Evolutionary conservation across 2,797 vertebrate species (phyloP), one percentile per base, ranked within the genome.

Genomic region (Miichthys miiuy): DNA sequence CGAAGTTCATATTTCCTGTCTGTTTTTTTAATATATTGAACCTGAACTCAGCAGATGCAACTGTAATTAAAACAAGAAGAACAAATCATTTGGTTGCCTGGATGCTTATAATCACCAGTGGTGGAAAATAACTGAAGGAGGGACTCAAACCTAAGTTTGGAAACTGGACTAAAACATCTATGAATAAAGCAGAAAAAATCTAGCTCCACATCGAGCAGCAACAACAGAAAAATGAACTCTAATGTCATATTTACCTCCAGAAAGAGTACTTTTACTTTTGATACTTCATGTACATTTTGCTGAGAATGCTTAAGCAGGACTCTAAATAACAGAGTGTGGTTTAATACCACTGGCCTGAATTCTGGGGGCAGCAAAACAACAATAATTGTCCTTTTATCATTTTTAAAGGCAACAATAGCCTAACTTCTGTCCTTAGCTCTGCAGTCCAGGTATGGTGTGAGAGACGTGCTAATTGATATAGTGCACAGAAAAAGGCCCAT

Each of bases 1-100:
- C 41, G 7, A 34, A 42, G 20, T 23, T 56, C 30, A 60, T 8
- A 9, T 30, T 78, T 78, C 66, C 60, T 60, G 27, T 63, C 18
- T 65, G 58, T 38, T 16, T 30, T 27, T 50, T 38, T 2, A 6
- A 9, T 14, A 20, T 10, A 2, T 2, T 64, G 52, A 70, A 56
- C 13, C 5, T 64, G 30, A 67, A 23, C 64, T 38, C 52, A 70
- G 27, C 72, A 66, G 47, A 64, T 62, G 17, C 2, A 34, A 23
- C 41, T 34, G 34, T 1, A 5, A 27, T 63, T n/a, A 75, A 55
- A 66, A 41, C 17, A 42, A 25, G 34, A 54, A 12, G 10, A 58
- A 13, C 21, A 34, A 51, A 64, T 27, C 16, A 21, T 14, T 25
- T 0, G 44, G 27, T 14, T 62, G 3, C 14, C 6, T 34, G 34